These are phyloP conservation scores for Gerris lacustris DNA, from an alignment of 2,888 invertebrate genomes.

Conservation along the genomic window DNA sequence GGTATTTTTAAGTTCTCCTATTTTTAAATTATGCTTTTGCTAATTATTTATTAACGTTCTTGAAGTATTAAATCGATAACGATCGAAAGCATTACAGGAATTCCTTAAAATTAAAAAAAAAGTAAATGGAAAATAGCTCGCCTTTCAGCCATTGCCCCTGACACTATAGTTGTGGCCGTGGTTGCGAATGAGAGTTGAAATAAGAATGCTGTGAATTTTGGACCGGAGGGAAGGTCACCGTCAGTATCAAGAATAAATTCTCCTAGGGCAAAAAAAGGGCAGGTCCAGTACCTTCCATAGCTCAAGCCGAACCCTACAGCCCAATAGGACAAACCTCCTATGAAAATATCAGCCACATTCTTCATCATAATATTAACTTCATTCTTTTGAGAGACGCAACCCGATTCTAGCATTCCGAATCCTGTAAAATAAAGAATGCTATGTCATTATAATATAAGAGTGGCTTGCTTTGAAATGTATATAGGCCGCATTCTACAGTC, in stretches of 20 bases:
- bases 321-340: conserved; percentile 90
- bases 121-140: conserved; percentile 33
- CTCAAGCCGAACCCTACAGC: conserved; percentile 86
- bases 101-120: too few species aligned
- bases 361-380: conserved; percentile 98
- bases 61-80: too few species aligned
- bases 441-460: too few species aligned
- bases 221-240: conserved; percentile 66
- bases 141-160: conserved; percentile 91
- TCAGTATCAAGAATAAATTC: conserved; percentile 69
- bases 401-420: conserved; percentile 87
- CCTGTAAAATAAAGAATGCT: conserved; percentile 42
- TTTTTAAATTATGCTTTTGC: too few species aligned
- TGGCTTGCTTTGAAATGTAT: neutral
- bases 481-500: neutral
- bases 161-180: conserved; percentile 80
- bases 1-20: too few species aligned
- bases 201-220: conserved; percentile 73
- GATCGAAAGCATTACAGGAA: too few species aligned
- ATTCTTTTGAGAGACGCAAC: conserved; percentile 83
- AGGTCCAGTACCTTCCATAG: conserved; percentile 60
- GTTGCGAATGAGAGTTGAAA: conserved; percentile 86
- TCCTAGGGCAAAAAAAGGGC: conserved; percentile 69
- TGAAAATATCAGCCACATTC: conserved; percentile 81
- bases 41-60: too few species aligned